Percentiles rank a stretch among this genome's conserved stretches.
These are phyloP conservation scores for Peromyscus nudipes DNA, from an alignment of 2,797 vertebrate genomes.

Conservation along the genomic window DNA sequence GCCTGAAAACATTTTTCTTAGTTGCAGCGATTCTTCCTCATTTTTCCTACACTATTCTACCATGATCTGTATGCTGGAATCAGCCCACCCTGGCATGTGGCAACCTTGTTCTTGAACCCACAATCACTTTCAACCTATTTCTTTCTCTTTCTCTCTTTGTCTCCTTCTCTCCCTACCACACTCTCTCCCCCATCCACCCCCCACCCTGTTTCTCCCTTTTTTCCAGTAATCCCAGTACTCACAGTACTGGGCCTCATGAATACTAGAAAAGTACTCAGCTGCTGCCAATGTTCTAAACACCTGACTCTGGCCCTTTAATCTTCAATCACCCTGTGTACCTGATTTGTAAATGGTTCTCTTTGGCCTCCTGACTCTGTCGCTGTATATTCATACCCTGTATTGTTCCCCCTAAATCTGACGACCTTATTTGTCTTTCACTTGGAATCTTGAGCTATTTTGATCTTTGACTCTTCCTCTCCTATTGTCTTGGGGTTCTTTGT, in stretches of 20 bases:
- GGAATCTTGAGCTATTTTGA: background rate
- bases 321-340: background rate
- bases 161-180: too few relatives aligned
- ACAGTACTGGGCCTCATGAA: too few relatives aligned
- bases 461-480: background rate
- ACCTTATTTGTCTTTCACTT: background rate
- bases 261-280: background rate
- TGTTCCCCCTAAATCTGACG: background rate
- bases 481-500: background rate
- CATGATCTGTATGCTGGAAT: background rate
- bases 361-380: background rate
- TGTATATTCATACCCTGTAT: background rate
- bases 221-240: background rate
- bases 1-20: background rate
- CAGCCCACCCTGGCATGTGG: background rate
- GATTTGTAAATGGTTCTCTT: background rate
- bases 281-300: background rate
- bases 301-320: background rate
- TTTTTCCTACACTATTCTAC: background rate
- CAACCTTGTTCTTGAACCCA: background rate
- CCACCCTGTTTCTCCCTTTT: background rate
- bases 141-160: background rate
- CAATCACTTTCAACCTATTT: background rate
- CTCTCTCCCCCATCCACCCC: background rate
- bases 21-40: background rate